Base-by-base conservation (phyloP, 2,797 vertebrate species). In the Peromyscus aztecus region DNA sequence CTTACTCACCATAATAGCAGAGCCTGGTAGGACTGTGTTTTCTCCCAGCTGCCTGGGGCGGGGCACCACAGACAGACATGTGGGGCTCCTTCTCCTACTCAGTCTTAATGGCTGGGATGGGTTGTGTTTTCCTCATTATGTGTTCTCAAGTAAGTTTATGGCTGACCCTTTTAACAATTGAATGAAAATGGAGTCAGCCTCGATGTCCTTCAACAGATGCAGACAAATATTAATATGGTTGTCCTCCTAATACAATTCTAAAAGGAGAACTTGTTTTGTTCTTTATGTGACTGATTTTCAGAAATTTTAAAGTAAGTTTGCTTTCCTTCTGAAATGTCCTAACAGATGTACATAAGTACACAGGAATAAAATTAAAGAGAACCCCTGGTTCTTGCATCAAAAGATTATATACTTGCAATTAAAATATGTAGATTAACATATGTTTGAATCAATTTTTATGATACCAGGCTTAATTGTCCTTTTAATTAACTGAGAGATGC, bases 371-470 rank as follows among this genome's bases (percentile, higher is more conserved):
- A 63, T 85, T 90, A 40, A 82, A 92, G 27, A 73, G 4, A 11
- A 40, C 92, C 29, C 6, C 13, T 63, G 89, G 49, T 37, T 24
- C 27, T 89, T 43, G 49, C 6, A 94, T 93, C 55, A 81, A 94
- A 88, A 65, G 24, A 90, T 8, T 24, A 52, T 83, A 95, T 89
- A 4, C n/a, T 93, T 29, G 90, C 21, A 73, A 69, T 69, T 96
- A 86, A 95, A 92, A 82, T 90, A 83, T 84, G 14, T 75, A 82
- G 43, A 81, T 43, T 73, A 88, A 83, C 23, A 73, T 63, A 76
- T 63, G 49, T 63, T 94, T 87, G 37, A 59, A 55, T 88, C 61
- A 95, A 93, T 83, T 91, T 92, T 88, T 85, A 61, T 90, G 27
- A 87, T 75, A 87, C 10, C 2, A 19, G 17, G 11, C 14, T 84